These are phyloP conservation scores for Kradibia gibbosae DNA, from an alignment of 1,140 invertebrate species.

Conservation along the genomic window DNA sequence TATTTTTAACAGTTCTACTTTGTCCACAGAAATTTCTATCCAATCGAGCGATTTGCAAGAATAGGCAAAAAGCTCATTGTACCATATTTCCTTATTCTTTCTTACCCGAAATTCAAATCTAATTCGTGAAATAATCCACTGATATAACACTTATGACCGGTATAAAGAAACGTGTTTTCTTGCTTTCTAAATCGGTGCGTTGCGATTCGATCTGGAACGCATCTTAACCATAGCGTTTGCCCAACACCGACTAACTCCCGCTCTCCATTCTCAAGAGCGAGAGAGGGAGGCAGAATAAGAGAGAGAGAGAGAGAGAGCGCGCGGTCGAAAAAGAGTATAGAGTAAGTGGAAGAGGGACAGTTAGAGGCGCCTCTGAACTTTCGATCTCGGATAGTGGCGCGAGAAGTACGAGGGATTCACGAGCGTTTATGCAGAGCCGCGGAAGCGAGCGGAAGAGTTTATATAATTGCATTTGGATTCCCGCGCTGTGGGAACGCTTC, in stretches of 20 bases:
- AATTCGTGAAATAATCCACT: neutral
- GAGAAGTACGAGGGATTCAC: constrained; percentile 9
- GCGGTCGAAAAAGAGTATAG: too few species aligned
- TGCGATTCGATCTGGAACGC: constrained; percentile 49
- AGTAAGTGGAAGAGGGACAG: neutral
- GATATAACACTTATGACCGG: neutral
- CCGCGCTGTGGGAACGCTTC: constrained; percentile 13
- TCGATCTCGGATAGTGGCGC: constrained; percentile 16
- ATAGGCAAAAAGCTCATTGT: neutral
- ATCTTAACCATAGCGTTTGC: constrained; percentile 31
- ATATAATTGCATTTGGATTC: constrained; percentile 26
- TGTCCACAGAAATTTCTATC: neutral
- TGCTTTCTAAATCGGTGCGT: constrained; percentile 46
- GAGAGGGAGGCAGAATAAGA: neutral
- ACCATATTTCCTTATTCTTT: neutral
- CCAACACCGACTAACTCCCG: constrained; percentile 4
- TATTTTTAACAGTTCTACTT: too few species aligned
- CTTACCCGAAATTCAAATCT: neutral
- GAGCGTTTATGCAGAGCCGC: neutral
- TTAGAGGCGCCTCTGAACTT: constrained; percentile 10
- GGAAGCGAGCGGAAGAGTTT: constrained; percentile 40
- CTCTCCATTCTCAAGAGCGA: neutral
- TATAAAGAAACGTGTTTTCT: too few species aligned
- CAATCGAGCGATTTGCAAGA: neutral
- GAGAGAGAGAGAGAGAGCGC: neutral